Evolutionary conservation across 2,797 vertebrate genomes (phyloP).

Genomic region (Pristis pectinata): DNA sequence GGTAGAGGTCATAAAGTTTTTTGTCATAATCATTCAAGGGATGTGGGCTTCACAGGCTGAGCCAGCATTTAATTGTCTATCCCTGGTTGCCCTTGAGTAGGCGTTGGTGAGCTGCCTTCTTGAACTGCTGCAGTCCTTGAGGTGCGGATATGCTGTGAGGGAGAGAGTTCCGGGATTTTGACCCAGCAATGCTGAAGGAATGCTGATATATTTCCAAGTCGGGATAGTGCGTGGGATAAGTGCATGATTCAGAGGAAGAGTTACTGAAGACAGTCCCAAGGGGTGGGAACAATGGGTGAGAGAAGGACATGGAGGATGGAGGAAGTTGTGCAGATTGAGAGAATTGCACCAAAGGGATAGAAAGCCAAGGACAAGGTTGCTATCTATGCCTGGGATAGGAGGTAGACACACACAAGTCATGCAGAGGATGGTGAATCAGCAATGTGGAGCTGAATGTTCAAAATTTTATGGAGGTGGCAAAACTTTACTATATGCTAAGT

Average conservation of each 20-base stretch:
- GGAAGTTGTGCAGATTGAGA: background rate
- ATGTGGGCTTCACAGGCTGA: too few relatives aligned
- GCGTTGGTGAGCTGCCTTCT: too few relatives aligned
- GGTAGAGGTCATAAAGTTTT: background rate
- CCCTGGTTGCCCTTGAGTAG: too few relatives aligned
- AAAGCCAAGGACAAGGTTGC: background rate
- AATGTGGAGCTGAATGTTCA: background rate
- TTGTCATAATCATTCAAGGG: too few relatives aligned
- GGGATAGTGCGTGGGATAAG: background rate
- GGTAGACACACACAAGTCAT: background rate
- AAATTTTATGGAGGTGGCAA: background rate
- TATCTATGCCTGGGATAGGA: background rate
- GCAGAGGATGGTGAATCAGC: background rate
- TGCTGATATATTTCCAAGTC: too few relatives aligned
- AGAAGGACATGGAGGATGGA: background rate
- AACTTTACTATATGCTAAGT: too few relatives aligned
- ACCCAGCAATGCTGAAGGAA: too few relatives aligned
- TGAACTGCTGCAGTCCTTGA: too few relatives aligned
- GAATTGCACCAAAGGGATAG: background rate
- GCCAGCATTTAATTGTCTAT: too few relatives aligned
- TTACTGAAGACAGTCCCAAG: background rate
- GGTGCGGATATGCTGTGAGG: too few relatives aligned
- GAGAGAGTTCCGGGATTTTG: too few relatives aligned
- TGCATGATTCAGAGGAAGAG: background rate
- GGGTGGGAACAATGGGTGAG: background rate